Evolutionary conservation across 2,797 vertebrate species (phyloP).

Genomic region (Propithecus deckenii): DNA sequence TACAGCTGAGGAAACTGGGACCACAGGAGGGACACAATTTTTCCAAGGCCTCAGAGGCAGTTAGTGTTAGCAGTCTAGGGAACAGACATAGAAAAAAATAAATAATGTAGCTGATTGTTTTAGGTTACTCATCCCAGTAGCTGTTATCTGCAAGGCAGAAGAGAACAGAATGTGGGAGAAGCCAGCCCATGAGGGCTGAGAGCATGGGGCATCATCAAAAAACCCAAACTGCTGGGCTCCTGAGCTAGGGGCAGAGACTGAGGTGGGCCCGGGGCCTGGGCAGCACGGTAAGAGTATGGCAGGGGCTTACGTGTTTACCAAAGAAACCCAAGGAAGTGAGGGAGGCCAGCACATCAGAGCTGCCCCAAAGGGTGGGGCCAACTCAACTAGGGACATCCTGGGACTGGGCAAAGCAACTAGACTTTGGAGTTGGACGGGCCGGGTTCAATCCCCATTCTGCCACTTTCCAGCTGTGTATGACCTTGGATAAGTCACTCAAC

Average conservation of each 20-base stretch:
- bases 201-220: neutral
- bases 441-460: neutral
- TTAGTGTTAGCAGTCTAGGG: neutral
- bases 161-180: neutral
- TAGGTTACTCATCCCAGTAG: neutral
- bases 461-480: neutral
- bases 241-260: neutral
- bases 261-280: neutral
- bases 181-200: neutral
- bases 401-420: neutral
- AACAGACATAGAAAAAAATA: neutral
- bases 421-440: neutral
- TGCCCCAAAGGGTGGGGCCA: neutral
- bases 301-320: neutral
- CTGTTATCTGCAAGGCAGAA: neutral
- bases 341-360: neutral
- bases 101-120: neutral
- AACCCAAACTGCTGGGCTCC: neutral
- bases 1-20: conserved; percentile 7
- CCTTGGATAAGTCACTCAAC: neutral
- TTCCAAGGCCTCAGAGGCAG: neutral
- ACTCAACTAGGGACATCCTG: neutral
- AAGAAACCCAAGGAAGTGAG: neutral
- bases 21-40: neutral
- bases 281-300: neutral